Percentiles rank a stretch among this genome's conserved stretches.
phyloP scores from a whole-genome alignment of 2,113 vertebrate genomes.

The Phyllopteryx taeniolatus region DNA sequence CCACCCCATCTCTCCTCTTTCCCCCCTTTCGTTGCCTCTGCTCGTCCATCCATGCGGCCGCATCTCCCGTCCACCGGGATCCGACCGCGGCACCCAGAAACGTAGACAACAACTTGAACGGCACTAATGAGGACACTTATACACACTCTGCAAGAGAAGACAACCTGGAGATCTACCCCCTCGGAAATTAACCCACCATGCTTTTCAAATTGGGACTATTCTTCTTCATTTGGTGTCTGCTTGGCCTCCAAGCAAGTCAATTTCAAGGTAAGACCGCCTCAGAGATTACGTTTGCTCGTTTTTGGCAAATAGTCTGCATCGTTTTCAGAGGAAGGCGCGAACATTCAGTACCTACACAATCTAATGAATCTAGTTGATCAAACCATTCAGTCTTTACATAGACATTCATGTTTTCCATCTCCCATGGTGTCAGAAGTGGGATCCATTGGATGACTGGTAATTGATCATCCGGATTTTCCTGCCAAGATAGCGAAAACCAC shows the following conservation, averaged over 20 bases:
- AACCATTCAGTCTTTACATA: neutral
- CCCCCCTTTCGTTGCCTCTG: slow-evolving; percentile 13
- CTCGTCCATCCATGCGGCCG: slow-evolving; percentile 40
- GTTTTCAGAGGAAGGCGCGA: neutral
- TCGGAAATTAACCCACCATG: slow-evolving; percentile 76
- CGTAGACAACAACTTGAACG: slow-evolving; percentile 21
- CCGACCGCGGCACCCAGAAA: slow-evolving; percentile 35
- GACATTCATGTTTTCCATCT: neutral
- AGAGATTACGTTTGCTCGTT: neutral
- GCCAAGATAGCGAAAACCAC: neutral
- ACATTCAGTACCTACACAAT: neutral
- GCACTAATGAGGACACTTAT: slow-evolving; percentile 27
- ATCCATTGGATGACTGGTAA: neutral
- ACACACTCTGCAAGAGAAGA: slow-evolving; percentile 26
- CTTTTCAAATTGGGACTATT: slow-evolving; percentile 78
- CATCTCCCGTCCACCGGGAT: slow-evolving; percentile 27
- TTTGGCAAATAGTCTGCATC: neutral
- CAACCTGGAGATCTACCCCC: slow-evolving; percentile 41
- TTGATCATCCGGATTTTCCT: neutral
- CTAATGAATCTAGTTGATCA: neutral
- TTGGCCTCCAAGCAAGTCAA: slow-evolving; percentile 81
- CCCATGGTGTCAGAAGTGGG: neutral
- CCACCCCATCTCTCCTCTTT: slow-evolving; percentile 5
- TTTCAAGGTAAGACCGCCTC: slow-evolving; percentile 84
- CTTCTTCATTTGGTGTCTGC: slow-evolving; percentile 78